Conservation (phyloP, 2,113 vertebrate species). For the Columbina picui region DNA sequence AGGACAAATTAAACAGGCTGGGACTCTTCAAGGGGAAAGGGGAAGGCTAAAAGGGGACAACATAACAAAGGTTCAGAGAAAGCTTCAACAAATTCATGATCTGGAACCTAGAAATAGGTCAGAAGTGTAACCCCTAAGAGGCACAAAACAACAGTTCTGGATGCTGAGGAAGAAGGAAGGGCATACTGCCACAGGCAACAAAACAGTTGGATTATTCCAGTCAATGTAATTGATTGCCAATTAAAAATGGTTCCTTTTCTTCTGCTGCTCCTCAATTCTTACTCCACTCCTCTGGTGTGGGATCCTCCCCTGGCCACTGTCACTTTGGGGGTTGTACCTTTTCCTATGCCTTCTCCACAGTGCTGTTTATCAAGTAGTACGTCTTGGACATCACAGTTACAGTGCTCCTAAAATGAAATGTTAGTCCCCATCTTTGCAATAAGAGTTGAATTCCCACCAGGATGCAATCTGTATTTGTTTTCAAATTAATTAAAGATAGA, state of each 20-base stretch:
- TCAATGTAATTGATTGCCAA: background rate
- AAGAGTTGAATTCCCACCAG: background rate
- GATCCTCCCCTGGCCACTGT: background rate
- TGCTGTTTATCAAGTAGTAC: background rate
- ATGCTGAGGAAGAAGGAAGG: background rate
- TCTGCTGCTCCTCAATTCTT: background rate
- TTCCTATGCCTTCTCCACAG: background rate
- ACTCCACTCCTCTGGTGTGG: background rate
- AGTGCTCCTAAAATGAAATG: background rate
- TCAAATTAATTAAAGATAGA: background rate
- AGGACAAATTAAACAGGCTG: background rate
- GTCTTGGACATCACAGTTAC: background rate
- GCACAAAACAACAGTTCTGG: background rate
- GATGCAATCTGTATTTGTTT: background rate
- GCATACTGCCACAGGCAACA: accelerated
- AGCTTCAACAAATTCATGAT: background rate
- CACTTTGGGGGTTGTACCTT: background rate
- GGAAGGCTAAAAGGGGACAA: background rate
- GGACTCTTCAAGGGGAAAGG: background rate
- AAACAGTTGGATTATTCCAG: background rate
- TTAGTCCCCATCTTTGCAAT: background rate
- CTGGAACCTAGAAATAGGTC: background rate
- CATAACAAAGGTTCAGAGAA: background rate
- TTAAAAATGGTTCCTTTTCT: background rate
- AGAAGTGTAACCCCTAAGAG: background rate